Percentiles rank a stretch among this genome's conserved stretches.
These are phyloP conservation scores for Grapholita molesta DNA, from an alignment of 1,140 invertebrate genomes.

Conservation along the genomic window DNA sequence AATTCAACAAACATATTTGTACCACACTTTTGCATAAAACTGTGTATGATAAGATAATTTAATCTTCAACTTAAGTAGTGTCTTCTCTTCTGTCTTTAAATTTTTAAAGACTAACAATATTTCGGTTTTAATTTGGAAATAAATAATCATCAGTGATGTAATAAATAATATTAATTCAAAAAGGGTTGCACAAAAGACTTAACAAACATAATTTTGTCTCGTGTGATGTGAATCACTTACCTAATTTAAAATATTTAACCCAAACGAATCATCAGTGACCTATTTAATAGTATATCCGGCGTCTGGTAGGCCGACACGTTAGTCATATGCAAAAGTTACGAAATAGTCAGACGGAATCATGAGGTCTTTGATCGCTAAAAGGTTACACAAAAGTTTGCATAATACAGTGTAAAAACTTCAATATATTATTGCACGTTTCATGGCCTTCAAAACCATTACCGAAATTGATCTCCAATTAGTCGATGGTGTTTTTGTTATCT, in stretches of 20 bases:
- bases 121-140: too few species aligned
- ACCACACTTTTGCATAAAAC: too few species aligned
- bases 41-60: too few species aligned
- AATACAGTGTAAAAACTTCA: background rate
- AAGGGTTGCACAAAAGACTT: background rate
- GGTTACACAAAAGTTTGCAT: background rate
- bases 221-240: background rate
- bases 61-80: too few species aligned
- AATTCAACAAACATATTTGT: background rate
- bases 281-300: constrained; percentile 14
- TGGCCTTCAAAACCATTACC: too few species aligned
- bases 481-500: too few species aligned
- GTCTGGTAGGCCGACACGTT: background rate
- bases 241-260: constrained; percentile 8
- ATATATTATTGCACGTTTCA: too few species aligned
- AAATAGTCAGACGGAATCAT: background rate
- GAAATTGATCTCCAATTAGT: too few species aligned
- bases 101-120: too few species aligned
- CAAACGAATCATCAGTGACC: constrained; percentile 14
- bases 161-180: background rate
- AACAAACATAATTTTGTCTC: background rate
- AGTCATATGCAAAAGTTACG: constrained; percentile 1
- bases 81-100: too few species aligned
- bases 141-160: too few species aligned
- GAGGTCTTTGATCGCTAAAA: background rate